Conservation (phyloP, 1,140 invertebrate genomes). For the Lepidostoma basale region DNA sequence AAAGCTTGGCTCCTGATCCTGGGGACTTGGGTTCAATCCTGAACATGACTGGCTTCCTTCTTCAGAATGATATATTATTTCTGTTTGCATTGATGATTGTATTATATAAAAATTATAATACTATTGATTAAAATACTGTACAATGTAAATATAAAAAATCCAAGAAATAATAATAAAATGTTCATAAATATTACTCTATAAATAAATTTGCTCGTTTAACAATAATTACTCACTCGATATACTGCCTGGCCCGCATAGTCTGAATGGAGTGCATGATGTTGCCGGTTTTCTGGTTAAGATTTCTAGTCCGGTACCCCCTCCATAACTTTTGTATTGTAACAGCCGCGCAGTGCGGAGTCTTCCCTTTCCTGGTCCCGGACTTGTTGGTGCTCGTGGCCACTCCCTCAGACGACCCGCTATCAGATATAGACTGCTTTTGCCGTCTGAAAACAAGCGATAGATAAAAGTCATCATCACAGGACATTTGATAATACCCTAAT, state of each 20-base stretch:
- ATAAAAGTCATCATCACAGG: too few relatives aligned
- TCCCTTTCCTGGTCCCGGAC: conserved; percentile 53
- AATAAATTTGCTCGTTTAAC: too few relatives aligned
- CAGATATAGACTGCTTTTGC: conserved; percentile 43
- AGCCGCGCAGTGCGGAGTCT: conserved; percentile 66
- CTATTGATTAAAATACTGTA: too few relatives aligned
- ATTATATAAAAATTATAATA: too few relatives aligned
- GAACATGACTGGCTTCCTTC: too few relatives aligned
- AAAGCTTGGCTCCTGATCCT: too few relatives aligned
- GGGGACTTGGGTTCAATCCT: too few relatives aligned
- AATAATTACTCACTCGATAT: conserved; percentile 74
- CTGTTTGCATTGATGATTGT: too few relatives aligned
- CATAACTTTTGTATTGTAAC: conserved; percentile 86
- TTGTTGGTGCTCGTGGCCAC: conserved; percentile 53
- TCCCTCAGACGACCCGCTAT: conserved; percentile 41
- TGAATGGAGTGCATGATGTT: conserved; percentile 79
- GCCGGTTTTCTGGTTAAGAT: conserved; percentile 74
- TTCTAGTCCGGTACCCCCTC: conserved; percentile 83
- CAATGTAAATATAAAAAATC: too few relatives aligned
- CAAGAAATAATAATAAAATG: too few relatives aligned
- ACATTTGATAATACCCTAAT: too few relatives aligned
- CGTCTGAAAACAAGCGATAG: conserved; percentile 39
- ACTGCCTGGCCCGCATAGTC: conserved; percentile 79
- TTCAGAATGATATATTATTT: too few relatives aligned
- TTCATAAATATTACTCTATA: background rate